Percentiles rank a stretch among this genome's conserved stretches.
Conservation (phyloP, 2,113 vertebrate species). For the Mesembrinibis cayennensis region DNA sequence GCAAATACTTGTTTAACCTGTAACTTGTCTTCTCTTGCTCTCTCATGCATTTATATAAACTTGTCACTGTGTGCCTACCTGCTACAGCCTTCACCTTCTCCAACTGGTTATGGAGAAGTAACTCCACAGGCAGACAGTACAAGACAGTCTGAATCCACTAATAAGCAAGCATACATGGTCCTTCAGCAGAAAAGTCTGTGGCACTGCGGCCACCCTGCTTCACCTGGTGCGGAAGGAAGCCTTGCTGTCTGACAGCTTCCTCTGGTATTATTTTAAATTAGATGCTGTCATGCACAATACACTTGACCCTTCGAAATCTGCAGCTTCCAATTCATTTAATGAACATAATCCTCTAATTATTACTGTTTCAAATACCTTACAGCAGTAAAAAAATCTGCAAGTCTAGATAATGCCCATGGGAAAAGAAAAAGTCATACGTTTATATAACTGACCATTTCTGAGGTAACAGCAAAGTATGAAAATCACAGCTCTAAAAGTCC, state of each 20-base stretch:
- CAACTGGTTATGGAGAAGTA: background rate
- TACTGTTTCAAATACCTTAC: background rate
- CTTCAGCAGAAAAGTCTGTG: background rate
- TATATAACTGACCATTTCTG: background rate
- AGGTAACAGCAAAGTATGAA: background rate
- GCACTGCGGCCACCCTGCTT: background rate
- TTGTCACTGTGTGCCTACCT: background rate
- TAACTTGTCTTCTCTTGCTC: background rate
- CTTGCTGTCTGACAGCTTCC: background rate
- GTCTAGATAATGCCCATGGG: background rate
- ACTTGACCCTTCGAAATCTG: background rate
- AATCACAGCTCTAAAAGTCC: background rate
- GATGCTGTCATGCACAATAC: background rate
- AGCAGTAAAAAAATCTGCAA: background rate
- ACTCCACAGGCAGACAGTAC: accelerated
- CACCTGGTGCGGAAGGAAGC: background rate
- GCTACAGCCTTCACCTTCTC: background rate
- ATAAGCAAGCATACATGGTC: background rate
- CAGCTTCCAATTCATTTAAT: background rate
- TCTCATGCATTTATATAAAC: background rate
- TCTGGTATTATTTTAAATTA: background rate
- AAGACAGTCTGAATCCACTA: background rate
- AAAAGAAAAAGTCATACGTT: background rate
- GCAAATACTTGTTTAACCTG: background rate
- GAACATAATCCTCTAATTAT: background rate